phyloP scores from a whole-genome alignment of 2,113 vertebrate species.

The Rissa tridactyla region DNA sequence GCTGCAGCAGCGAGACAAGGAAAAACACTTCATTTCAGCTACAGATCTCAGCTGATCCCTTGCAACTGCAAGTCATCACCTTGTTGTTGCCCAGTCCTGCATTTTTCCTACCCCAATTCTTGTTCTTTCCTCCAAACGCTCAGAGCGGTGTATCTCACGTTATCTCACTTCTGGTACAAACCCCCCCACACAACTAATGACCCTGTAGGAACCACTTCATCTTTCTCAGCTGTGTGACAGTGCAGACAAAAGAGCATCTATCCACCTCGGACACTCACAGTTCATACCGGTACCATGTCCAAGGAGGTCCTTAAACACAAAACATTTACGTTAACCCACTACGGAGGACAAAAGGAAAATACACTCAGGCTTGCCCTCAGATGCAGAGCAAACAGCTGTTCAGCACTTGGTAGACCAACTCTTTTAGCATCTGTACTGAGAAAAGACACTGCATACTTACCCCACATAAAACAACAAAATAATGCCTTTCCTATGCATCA shows the following conservation, averaged over 20 bases:
- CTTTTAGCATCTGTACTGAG: neutral
- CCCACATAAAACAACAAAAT: neutral
- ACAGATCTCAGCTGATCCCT: neutral
- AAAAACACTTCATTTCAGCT: neutral
- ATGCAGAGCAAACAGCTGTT: neutral
- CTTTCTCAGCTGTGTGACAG: neutral
- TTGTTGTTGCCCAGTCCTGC: neutral
- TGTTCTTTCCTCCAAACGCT: neutral
- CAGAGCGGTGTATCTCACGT: neutral
- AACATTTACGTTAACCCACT: neutral
- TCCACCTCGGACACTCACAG: neutral
- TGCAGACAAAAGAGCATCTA: constrained; percentile 10
- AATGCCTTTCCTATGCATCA: neutral
- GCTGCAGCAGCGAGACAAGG: neutral
- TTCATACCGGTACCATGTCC: neutral
- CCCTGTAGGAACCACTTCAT: neutral
- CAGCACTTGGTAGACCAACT: neutral
- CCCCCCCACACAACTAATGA: neutral
- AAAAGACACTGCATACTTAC: rapidly evolving
- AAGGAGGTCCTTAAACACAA: neutral
- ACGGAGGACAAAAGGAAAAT: neutral
- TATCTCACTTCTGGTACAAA: neutral
- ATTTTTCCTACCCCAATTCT: neutral
- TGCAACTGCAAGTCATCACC: neutral
- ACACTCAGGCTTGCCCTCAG: neutral